phyloP scores from a whole-genome alignment of 2,888 invertebrate species.

The Volucella inanis region DNA sequence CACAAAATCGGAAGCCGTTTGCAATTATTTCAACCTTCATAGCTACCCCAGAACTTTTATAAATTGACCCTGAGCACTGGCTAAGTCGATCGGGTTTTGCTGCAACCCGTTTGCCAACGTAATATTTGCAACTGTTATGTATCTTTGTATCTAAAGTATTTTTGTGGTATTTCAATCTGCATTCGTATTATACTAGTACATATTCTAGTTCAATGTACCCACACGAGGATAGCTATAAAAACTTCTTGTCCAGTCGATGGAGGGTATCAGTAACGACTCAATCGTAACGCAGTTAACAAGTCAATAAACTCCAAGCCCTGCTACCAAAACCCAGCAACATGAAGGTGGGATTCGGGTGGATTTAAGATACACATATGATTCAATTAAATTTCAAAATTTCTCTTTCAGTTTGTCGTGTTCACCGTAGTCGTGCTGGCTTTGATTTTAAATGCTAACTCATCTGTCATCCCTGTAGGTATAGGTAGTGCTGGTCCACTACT shows the following conservation, averaged over 20 bases:
- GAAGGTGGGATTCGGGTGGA: slow-evolving; percentile 79
- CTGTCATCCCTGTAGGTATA: slow-evolving; percentile 39
- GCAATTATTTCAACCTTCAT: slow-evolving; percentile 1
- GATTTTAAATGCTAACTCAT: slow-evolving; percentile 53
- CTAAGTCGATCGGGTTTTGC: background rate
- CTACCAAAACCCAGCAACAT: slow-evolving; percentile 77
- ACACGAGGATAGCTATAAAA: slow-evolving; percentile 39
- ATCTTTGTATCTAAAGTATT: slow-evolving; percentile 8
- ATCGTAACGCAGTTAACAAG: slow-evolving; percentile 77
- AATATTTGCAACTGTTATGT: too few species aligned
- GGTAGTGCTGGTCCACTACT: slow-evolving; percentile 50
- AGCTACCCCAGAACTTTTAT: background rate
- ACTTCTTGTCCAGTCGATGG: background rate
- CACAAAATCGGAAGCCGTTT: slow-evolving; percentile 16
- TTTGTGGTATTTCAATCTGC: background rate
- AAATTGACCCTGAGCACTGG: slow-evolving; percentile 33
- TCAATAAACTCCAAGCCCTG: slow-evolving; percentile 14
- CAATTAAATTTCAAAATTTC: background rate
- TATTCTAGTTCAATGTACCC: too few species aligned
- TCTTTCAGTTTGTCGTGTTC: slow-evolving; percentile 63
- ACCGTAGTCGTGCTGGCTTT: slow-evolving; percentile 68
- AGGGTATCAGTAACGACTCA: slow-evolving; percentile 80
- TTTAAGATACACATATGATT: background rate
- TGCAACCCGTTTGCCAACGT: background rate
- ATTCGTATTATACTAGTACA: too few species aligned